Evolutionary conservation across 2,888 invertebrate species (phyloP).

Genomic region (Lasioglossum vierecki): DNA sequence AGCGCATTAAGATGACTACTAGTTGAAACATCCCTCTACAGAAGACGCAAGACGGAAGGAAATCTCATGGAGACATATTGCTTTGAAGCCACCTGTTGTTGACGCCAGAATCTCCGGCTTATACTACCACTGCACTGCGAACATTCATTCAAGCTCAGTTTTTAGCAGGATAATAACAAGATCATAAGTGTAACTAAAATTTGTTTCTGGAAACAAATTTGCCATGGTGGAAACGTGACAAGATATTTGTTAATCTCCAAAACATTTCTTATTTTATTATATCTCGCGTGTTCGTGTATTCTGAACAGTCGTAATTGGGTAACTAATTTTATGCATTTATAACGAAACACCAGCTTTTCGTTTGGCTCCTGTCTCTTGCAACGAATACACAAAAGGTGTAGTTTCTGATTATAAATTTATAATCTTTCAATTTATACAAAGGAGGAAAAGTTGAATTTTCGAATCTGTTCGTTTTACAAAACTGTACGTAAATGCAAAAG

Average conservation of each 20-base stretch:
- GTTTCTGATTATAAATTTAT: background rate
- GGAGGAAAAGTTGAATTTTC: background rate
- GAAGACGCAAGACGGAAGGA: background rate
- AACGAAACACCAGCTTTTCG: too few species aligned
- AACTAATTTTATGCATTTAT: too few species aligned
- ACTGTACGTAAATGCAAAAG: background rate
- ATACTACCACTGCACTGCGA: background rate
- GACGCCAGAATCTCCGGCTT: background rate
- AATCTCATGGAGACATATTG: background rate
- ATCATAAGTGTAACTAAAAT: background rate
- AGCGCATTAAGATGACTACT: background rate
- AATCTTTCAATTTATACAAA: background rate
- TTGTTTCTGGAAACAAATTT: background rate
- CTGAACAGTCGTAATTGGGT: background rate
- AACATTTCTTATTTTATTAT: background rate
- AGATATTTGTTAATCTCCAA: background rate
- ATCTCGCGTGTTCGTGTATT: background rate
- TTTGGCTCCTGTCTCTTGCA: background rate
- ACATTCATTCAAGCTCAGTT: background rate
- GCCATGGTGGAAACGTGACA: background rate
- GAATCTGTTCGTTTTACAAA: background rate
- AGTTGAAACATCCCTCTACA: background rate
- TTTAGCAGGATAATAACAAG: background rate
- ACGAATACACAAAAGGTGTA: background rate
- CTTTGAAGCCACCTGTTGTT: conserved; percentile 19